Conservation (phyloP, 2,888 invertebrate species). For the Disparrhopalites patrizii region DNA sequence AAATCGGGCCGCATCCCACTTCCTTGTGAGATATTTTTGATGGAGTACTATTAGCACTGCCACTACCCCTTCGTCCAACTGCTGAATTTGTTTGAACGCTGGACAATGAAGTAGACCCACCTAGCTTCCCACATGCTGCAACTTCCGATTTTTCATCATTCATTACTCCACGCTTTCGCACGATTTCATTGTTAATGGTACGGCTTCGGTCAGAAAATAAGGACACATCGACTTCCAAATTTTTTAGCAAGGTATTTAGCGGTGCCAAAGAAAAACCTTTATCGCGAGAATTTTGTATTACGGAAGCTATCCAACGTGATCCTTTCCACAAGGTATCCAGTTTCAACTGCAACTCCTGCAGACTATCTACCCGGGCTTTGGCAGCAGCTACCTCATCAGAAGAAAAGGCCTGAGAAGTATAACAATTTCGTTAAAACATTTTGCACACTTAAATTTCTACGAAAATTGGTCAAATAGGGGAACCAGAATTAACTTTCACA, state of each 20-base stretch:
- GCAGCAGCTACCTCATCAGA: constrained; percentile 79
- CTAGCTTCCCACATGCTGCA: constrained; percentile 55
- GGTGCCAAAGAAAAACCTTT: constrained; percentile 55
- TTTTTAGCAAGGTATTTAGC: constrained; percentile 40
- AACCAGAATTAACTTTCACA: constrained; percentile 39
- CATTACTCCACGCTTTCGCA: constrained; percentile 28
- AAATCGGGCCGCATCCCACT: too few species aligned
- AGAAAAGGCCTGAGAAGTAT: constrained; percentile 69
- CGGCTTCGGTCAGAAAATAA: constrained; percentile 39
- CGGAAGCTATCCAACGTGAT: constrained; percentile 93
- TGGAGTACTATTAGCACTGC: constrained; percentile 16
- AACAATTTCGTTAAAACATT: not conserved
- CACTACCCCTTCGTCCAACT: constrained; percentile 37
- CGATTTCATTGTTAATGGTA: constrained; percentile 35
- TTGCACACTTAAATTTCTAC: not conserved
- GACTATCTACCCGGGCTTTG: constrained; percentile 73
- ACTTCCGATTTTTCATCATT: constrained; percentile 44
- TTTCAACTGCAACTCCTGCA: constrained; percentile 79
- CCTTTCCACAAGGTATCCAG: constrained; percentile 89
- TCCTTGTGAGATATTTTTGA: too few species aligned
- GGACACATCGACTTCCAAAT: constrained; percentile 32
- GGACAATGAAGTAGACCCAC: constrained; percentile 49
- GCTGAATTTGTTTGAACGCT: constrained; percentile 52
- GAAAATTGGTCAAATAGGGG: too few species aligned
- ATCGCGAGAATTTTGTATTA: constrained; percentile 89